A percentile compares a stretch with the other conserved stretches of the same genome.
Evolutionary conservation across 2,797 vertebrate genomes (phyloP).

Genomic region (Geotrypetes seraphini): DNA sequence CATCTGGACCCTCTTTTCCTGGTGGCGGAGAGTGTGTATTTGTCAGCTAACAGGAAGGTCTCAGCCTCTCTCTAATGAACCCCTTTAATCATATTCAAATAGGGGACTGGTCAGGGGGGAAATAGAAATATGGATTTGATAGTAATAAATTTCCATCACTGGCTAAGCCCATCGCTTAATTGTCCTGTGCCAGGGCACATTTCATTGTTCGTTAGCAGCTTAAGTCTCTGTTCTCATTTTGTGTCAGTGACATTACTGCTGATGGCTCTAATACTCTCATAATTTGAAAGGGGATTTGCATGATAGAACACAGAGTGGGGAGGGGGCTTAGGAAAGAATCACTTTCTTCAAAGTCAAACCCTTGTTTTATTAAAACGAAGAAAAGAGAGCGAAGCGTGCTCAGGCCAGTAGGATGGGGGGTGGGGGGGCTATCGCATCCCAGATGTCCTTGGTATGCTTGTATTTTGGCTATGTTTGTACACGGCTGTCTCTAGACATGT

Average conservation of each 20-base stretch:
- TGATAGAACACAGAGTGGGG: conserved; percentile 92
- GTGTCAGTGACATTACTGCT: conserved; percentile 99
- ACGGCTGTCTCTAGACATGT: conserved; percentile 10
- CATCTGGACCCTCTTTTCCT: not conserved
- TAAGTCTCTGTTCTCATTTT: conserved; percentile 99
- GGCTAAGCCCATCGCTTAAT: conserved; percentile 99
- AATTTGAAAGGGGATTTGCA: conserved; percentile 99
- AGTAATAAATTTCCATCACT: conserved; percentile 99
- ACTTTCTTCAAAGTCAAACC: conserved; percentile 99
- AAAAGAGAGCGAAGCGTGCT: conserved; percentile 44
- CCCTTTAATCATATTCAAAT: conserved; percentile 99
- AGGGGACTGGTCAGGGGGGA: conserved; percentile 99
- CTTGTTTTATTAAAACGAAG: conserved; percentile 72
- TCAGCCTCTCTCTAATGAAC: conserved; percentile 70
- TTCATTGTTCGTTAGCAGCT: conserved; percentile 99
- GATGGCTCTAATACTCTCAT: conserved; percentile 99
- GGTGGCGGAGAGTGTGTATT: conserved; percentile 42
- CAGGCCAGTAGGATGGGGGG: too few relatives aligned
- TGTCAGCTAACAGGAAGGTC: conserved; percentile 65
- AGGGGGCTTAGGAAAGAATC: conserved; percentile 91
- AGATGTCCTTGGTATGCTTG: conserved; percentile 63
- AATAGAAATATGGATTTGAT: conserved; percentile 99
- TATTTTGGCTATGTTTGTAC: too few relatives aligned
- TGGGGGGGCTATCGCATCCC: conserved; percentile 64
- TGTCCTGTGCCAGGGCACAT: conserved; percentile 99